Evolutionary conservation across 2,888 invertebrate genomes (phyloP).

Genomic region (Achlya flavicornis): DNA sequence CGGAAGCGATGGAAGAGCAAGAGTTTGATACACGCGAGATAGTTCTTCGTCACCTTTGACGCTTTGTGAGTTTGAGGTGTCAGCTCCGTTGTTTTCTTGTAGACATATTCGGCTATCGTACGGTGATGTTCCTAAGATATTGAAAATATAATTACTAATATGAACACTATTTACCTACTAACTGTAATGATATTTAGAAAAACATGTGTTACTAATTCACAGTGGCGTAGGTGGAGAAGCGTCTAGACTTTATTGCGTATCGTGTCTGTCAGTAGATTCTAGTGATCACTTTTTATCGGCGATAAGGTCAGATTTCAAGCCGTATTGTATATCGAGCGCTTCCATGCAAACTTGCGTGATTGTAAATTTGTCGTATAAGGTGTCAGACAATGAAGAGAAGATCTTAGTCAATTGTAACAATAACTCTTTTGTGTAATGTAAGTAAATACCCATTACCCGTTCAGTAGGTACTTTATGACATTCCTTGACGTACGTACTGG

Average conservation of each 20-base stretch:
- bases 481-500: too few species aligned
- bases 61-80: constrained; percentile 55
- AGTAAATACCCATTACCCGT: not conserved
- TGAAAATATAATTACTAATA: not conserved
- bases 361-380: constrained; percentile 8
- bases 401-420: not conserved
- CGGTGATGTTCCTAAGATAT: constrained; percentile 53
- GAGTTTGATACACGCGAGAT: constrained; percentile 69
- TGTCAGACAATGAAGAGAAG: not conserved
- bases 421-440: not conserved
- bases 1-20: constrained; percentile 58
- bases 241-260: constrained; percentile 18
- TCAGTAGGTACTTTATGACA: not conserved
- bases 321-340: constrained; percentile 13
- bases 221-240: constrained; percentile 14
- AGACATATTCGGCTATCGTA: constrained; percentile 67
- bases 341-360: constrained; percentile 17
- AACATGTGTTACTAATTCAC: not conserved
- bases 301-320: constrained; percentile 20
- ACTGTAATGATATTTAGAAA: not conserved
- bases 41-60: constrained; percentile 68
- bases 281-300: constrained; percentile 21
- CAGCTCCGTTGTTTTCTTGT: constrained; percentile 57
- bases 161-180: not conserved
- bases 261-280: constrained; percentile 18